These are phyloP conservation scores for Cephalopterus ornatus DNA, from an alignment of 2,113 vertebrate genomes.

Conservation along the genomic window DNA sequence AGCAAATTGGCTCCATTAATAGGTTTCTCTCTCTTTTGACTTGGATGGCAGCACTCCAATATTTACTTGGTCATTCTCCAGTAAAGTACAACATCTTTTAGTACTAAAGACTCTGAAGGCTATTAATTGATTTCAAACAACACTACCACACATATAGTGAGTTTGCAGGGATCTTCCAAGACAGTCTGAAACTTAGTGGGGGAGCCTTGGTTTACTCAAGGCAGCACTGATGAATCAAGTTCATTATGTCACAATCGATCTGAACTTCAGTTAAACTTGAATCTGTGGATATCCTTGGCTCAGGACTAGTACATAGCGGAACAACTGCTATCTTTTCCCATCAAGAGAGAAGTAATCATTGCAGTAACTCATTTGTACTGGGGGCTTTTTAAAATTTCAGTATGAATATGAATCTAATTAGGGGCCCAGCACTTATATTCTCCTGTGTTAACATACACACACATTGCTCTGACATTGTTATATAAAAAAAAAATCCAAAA, in stretches of 20 bases:
- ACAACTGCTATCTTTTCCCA: slow-evolving; percentile 1
- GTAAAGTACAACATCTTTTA: background rate
- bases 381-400: slow-evolving; percentile 6
- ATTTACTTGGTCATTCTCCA: slow-evolving; percentile 46
- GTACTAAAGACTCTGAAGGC: background rate
- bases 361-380: background rate
- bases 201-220: background rate
- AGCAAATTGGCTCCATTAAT: background rate
- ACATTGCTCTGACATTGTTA: background rate
- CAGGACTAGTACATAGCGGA: background rate
- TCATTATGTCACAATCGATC: background rate
- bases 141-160: background rate
- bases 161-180: background rate
- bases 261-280: background rate
- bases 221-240: background rate
- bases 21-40: background rate
- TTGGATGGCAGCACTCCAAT: slow-evolving; percentile 9
- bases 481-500: background rate
- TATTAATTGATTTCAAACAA: background rate
- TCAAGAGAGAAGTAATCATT: background rate
- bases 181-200: background rate
- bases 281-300: slow-evolving; percentile 11
- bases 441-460: slow-evolving; percentile 14
- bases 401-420: slow-evolving; percentile 42
- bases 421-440: background rate